Conservation (phyloP, 2,797 vertebrate genomes). For the Notolepis coatsorum region DNA sequence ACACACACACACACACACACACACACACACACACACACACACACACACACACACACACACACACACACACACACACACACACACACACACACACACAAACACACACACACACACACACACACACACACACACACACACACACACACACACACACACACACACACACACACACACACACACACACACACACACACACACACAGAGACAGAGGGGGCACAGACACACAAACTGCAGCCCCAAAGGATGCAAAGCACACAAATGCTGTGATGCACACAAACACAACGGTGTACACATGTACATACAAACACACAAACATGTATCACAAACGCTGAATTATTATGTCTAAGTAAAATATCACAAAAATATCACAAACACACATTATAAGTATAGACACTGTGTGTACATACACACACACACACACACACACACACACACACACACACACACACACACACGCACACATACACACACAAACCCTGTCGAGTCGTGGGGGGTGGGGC, state of each 20-base stretch:
- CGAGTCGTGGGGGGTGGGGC: too few species aligned
- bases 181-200: background rate
- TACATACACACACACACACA: slow-evolving; percentile 12
- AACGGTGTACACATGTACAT: background rate
- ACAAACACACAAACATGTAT: slow-evolving; percentile 34
- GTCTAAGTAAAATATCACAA: too few species aligned
- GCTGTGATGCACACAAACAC: slow-evolving; percentile 10
- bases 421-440: background rate
- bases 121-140: slow-evolving; percentile 2
- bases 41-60: slow-evolving; percentile 37
- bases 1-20: slow-evolving; percentile 1
- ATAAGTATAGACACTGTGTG: too few species aligned
- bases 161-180: slow-evolving; percentile 13
- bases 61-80: slow-evolving; percentile 19
- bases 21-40: slow-evolving; percentile 9
- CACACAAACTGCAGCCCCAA: too few species aligned
- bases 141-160: slow-evolving; percentile 43
- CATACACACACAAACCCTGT: too few species aligned
- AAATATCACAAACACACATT: too few species aligned
- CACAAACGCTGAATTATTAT: too few species aligned
- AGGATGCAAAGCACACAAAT: too few species aligned
- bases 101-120: slow-evolving; percentile 9
- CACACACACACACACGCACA: slow-evolving; percentile 31
- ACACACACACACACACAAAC: slow-evolving; percentile 22
- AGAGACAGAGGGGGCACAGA: slow-evolving; percentile 20